Conservation (phyloP, 1,140 invertebrate species). For the Dreissena rostriformis region DNA sequence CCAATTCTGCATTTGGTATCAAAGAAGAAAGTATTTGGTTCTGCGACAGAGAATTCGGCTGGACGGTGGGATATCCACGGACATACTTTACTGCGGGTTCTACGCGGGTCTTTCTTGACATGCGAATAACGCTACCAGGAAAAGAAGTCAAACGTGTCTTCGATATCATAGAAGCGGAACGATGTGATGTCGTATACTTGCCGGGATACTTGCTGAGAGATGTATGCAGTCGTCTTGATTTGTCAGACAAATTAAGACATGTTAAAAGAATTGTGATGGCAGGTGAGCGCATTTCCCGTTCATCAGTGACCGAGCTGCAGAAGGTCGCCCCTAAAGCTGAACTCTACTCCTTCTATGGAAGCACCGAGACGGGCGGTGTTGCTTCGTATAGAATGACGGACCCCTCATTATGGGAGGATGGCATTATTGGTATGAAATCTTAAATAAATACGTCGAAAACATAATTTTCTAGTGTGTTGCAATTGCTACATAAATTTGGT, state of each 20-base stretch:
- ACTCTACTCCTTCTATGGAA: slow-evolving; percentile 31
- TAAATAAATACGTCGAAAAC: neutral
- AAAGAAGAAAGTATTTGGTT: slow-evolving; percentile 18
- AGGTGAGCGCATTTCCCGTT: neutral
- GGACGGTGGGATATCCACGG: slow-evolving; percentile 57
- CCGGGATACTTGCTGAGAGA: slow-evolving; percentile 29
- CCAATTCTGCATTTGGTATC: slow-evolving; percentile 8
- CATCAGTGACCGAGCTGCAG: neutral
- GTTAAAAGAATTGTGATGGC: neutral
- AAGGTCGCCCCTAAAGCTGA: neutral
- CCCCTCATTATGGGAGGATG: slow-evolving; percentile 25
- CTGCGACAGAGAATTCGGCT: slow-evolving; percentile 43
- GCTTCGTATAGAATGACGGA: neutral
- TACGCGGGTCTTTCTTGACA: slow-evolving; percentile 48
- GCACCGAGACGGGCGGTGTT: slow-evolving; percentile 24
- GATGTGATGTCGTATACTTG: slow-evolving; percentile 31
- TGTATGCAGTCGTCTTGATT: neutral
- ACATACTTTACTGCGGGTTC: slow-evolving; percentile 49
- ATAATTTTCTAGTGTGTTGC: neutral
- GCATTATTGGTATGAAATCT: slow-evolving; percentile 38
- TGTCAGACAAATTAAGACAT: slow-evolving; percentile 14
- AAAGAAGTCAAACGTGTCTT: slow-evolving; percentile 11
- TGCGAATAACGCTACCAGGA: slow-evolving; percentile 5
- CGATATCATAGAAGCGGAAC: slow-evolving; percentile 39
- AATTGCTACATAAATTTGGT: neutral